Evolutionary conservation across 1,140 invertebrate genomes (phyloP), one percentile per base, ranked within the genome.

Genomic region (Drosophila ohnishii): DNA sequence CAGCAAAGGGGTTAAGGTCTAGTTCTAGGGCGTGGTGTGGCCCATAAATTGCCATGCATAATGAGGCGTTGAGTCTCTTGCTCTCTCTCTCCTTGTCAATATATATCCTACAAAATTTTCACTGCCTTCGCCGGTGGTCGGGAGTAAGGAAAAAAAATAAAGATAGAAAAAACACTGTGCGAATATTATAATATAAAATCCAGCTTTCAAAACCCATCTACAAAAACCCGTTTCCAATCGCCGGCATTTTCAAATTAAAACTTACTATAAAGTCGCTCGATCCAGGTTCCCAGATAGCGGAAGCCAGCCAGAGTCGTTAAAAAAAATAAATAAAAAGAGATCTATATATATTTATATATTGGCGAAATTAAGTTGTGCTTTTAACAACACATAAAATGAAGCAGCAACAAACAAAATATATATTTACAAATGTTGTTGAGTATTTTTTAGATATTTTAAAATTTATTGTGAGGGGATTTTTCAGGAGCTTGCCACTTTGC

Each of bases 1-100:
- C 48, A 50, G 30, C 45, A 28, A 25, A 39, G 48, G 47, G 19
- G 32, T 22, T 62, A 45, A 45, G 62, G 62, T 44, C 61, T 61
- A 69, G 47, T 53, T 66, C 47, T 22, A 59, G 64, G 48, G 62
- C 51, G 48, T 66, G 75, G 56, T 61, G 62, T 62, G 57, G 48
- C 32, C 82, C 63, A 86, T 85, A 85, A 85, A 85, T 85, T 79
- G 75, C 63, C 65, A 63, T 79, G 57, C 82, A 82, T 86, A 86
- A 86, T 86, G 83, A 86, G 82, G 83, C 78, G 82, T 82, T 86
- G 82, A 86, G 83, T 67, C 62, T 16, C 25, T 73, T 60, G 55
- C 62, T 50, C 28, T 13, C 48, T 42, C 60, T 50, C 30, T 28
- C 25, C 45, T 58, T 73, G 71, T 73, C 71, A 64, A 75, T 75